Base-by-base conservation (phyloP, 1,140 invertebrate species). In the Brevipalpus yothersi region DNA sequence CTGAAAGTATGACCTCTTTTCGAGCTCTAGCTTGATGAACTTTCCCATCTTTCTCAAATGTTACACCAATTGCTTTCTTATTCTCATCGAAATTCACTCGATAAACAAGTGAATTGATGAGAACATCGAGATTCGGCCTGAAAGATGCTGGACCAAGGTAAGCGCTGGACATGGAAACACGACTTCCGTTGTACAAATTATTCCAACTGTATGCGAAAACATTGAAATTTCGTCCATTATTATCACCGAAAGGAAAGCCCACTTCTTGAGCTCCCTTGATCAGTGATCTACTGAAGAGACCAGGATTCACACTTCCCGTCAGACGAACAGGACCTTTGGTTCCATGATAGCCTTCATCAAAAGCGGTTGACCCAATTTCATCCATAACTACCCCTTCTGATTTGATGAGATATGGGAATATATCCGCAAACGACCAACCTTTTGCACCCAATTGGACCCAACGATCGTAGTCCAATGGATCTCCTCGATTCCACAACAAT, bases 401-500 rank as follows among this genome's bases (percentile, higher is more conserved):
- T 0, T 78, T 72, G 9, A 66, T 86, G 71, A 94, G 94, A 67
- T 93, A 94, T 53, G 86, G 81, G 0, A 92, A 69, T 0, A 83
- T 81, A 41, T 88, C 82, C 53, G 83, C 79, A 65, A 82, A 90
- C 0, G 84, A 81, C 94, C 94, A 98, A 2, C 88, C 89, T 0
- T 78, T 77, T 65, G 94, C 94, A 0, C 93, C 93, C 41, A 83
- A 72, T 0, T 77, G 72, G 67, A 89, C 87, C 93, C 93, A 98
- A 7, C 76, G 73, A 66, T 96, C 86, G 69, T 95, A 97, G 69
- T 97, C 93, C 60, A 78, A 79, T 62, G 80, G 80, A 68, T 95
- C 92, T 0, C 92, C 93, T 40, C 93, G 75, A 0, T 96, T 74
- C 67, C 96, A 97, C 0, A 94, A 75, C 92, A 97, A 96, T 66